Conservation (phyloP, 2,797 vertebrate species). For the Coluber constrictor region DNA sequence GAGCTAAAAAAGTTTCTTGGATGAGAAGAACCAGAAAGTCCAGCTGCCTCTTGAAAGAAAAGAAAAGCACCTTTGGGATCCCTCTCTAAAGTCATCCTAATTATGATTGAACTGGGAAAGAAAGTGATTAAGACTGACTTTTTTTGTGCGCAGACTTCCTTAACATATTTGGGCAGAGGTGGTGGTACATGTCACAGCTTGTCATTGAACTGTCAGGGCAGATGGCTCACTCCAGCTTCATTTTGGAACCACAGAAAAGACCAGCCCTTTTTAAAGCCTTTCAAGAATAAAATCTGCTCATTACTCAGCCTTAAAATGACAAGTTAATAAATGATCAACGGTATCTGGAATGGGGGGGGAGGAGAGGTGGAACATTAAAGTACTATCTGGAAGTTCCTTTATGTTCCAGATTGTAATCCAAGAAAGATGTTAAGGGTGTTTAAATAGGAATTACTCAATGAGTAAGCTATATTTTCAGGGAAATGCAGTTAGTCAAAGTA, state of each 20-base stretch:
- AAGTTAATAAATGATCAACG: not conserved
- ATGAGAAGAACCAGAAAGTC: too few relatives aligned
- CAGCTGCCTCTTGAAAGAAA: too few relatives aligned
- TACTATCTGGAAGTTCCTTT: not conserved
- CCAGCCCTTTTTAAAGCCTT: not conserved
- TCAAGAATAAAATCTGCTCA: not conserved
- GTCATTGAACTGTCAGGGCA: not conserved
- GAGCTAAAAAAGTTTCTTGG: too few relatives aligned
- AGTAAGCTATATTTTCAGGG: slow-evolving; percentile 19
- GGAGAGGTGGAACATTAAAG: not conserved
- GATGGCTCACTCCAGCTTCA: not conserved
- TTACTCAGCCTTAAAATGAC: not conserved
- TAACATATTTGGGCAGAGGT: not conserved
- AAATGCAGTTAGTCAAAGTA: slow-evolving; percentile 36
- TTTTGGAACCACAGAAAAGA: not conserved
- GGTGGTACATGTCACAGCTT: not conserved
- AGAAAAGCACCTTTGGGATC: too few relatives aligned
- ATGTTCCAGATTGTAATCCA: not conserved
- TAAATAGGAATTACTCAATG: not conserved
- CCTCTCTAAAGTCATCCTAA: not conserved
- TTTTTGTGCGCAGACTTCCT: not conserved
- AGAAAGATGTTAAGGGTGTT: not conserved
- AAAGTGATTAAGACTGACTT: not conserved
- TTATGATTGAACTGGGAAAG: not conserved
- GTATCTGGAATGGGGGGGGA: not conserved